These are phyloP conservation scores for Coelopa frigida DNA, from an alignment of 1,140 invertebrate genomes.

Conservation along the genomic window DNA sequence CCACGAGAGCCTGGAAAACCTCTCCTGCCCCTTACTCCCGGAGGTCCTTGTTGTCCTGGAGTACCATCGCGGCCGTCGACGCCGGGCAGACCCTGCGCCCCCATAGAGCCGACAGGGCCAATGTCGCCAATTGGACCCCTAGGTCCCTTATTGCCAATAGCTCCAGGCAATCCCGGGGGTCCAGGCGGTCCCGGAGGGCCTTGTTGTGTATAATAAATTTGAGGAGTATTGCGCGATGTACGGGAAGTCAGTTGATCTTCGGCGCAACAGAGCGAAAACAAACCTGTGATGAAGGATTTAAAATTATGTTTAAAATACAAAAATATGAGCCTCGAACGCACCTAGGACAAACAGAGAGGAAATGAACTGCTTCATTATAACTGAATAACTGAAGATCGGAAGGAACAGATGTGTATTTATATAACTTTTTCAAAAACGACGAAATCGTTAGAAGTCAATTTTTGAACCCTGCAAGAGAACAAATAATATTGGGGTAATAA, in stretches of 20 bases:
- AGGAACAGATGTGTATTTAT: no score
- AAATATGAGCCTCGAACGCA: no score
- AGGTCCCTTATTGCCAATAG: constrained; percentile 5
- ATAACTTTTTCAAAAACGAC: no score
- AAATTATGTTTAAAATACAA: neutral
- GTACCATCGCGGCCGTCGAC: constrained; percentile 4
- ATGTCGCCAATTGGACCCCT: constrained; percentile 4
- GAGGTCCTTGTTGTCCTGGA: constrained; percentile 4
- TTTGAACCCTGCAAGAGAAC: no score
- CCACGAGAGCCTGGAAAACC: constrained; percentile 13
- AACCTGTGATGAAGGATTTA: neutral
- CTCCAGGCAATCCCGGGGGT: constrained; percentile 6
- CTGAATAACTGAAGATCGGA: no score
- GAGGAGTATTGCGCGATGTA: constrained; percentile 1
- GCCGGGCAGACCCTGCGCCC: constrained; percentile 7
- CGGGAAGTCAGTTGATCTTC: neutral
- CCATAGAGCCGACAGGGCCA: constrained; percentile 5
- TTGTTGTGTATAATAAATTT: constrained; percentile 13
- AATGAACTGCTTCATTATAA: no score
- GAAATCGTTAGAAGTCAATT: no score
- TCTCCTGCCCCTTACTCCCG: constrained; percentile 4
- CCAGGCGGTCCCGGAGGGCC: constrained; percentile 13
- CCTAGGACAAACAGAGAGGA: no score
- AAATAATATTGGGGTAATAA: no score
- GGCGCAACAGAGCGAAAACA: neutral